Base-by-base conservation (phyloP, 2,888 invertebrate genomes). In the Glyphotaelius pellucidus region DNA sequence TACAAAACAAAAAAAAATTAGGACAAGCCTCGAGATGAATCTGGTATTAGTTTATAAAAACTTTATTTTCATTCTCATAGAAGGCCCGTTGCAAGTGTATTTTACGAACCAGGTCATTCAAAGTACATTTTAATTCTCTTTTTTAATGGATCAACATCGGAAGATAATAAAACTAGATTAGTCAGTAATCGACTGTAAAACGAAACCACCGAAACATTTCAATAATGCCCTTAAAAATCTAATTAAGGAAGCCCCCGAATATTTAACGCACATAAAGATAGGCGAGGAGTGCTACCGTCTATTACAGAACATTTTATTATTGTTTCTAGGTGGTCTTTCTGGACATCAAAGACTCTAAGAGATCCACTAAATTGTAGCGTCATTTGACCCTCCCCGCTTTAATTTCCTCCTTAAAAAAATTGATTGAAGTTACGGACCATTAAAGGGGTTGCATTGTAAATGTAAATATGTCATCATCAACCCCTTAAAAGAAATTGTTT, bases 231-330 rank as follows among this genome's bases (percentile, higher is more conserved):
- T 83, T 42, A 83, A 52, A 80, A 90, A 90, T 81, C 90, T 90
- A 80, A 90, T 90, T 90, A 90, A 90, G 90, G 52, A 83, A 81
- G 83, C 38, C 90, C 42, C 31, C 0, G 52, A 90, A 81, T 90
- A 83, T 83, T 85, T 90, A 91, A 86, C 83, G 52, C 90, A 86
- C 90, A 93, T 92, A 90, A 92, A 93, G 93, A 93, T 92, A 93
- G 93, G 93, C 93, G 92, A 92, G 93, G 92, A 93, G 91, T 87
- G 93, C 91, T 93, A 89, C 93, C 92, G 92, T 91, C 89, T 87
- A 91, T 91, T 93, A 92, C 90, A 80, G 91, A 91, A 38, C 90
- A 67, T 90, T 90, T 91, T 91, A 93, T 93, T 93, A 93, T 93
- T 93, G 93, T 93, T 93, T 93, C 93, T 89, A 90, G 91, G 93